Base-by-base conservation (phyloP, 2,888 invertebrate species). In the Standfussiana lucernea region DNA sequence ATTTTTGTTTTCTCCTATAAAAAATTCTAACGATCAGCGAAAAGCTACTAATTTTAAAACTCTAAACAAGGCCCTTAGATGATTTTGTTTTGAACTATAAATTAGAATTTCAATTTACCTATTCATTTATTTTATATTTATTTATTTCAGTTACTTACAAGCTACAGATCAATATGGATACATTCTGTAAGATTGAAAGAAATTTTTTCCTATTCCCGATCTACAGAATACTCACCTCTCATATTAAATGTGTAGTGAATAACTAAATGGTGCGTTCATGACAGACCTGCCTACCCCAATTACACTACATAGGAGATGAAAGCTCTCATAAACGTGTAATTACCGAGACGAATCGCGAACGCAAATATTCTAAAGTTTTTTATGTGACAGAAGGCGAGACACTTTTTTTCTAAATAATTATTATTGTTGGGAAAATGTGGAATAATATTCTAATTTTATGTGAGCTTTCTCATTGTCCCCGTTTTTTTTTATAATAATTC, bases 221-320 rank as follows among this genome's bases (percentile, higher is more conserved):
- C 4, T n/a, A 40, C 37, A 40, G 32, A 75, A 82, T 86, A 84
- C 67, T 42, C 50, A 42, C 62, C 11, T 45, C 67, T 72, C 65
- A 86, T 89, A 89, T 86, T 86, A 78, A 69, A 78, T 74, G 85
- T 77, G 88, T 89, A 86, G 75, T 81, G 74, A 56, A 65, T 32
- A 77, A 59, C 70, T 83, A 87, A 91, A 90, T 88, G 88, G 82
- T 72, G 83, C 91, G 89, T 65, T 77, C 81, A 37, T 45, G 74
- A 89, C 71, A 78, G 61, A 59, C 84, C 90, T 91, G 90, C 84
- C 87, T 80, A 85, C 82, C 81, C 88, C 91, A 91, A 92, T 93
- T 91, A 91, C 87, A 87, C 87, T 82, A 86, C 81, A 85, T 24
- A 53, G 65, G 82, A 86, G 85, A 91, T 90, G 89, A 91, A 91